Evolutionary conservation across 2,888 invertebrate genomes (phyloP), one percentile per base, ranked within the genome.

Genomic region (Lutraria lutraria): DNA sequence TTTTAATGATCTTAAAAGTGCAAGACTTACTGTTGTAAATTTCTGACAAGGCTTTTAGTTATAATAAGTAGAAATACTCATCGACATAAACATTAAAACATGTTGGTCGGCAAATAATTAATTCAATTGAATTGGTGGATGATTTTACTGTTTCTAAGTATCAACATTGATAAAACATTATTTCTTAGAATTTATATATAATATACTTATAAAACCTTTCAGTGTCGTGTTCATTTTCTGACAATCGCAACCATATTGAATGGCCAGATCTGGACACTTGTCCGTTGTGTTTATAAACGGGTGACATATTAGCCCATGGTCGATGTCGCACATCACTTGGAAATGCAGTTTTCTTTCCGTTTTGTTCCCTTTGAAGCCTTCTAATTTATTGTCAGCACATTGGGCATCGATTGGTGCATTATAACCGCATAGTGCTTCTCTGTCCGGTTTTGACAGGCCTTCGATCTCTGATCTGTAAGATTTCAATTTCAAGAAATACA

Each of bases 211-310:
- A 43, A 43, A 4, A 43, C 43, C 43, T 43, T 43, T 43, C 8
- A 43, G 43, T 43, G 43, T 43, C 8, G 63, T 21, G 25, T 3
- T 25, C 25, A 25, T 68, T 13, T 68, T 8, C 13, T 25, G 63
- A 31, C 76, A 76, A 16, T 76, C 76, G 31, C 76, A 76, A 12
- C 76, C 76, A 31, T 76, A 76, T 16, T 76, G 76, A 31, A 76
- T 76, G 25, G 34, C 34, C 12, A 76, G 19, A 34, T 76, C 76
- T 10, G 76, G 76, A 31, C 76, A 76, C 16, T 34, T 31, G 31
- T n/a, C 76, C 31, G 76, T 76, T 16, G 76, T 76, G 34, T 34
- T 76, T 1, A 0, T 6, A 76, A 76, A 76, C 13, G 76, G 76
- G 15, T 76, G 76, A 76, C 76, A 76, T 34, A 76, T 34, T 3